Percentiles rank a stretch among this genome's conserved stretches.
phyloP scores from a whole-genome alignment of 1,140 invertebrate species.

The Pissodes strobi region DNA sequence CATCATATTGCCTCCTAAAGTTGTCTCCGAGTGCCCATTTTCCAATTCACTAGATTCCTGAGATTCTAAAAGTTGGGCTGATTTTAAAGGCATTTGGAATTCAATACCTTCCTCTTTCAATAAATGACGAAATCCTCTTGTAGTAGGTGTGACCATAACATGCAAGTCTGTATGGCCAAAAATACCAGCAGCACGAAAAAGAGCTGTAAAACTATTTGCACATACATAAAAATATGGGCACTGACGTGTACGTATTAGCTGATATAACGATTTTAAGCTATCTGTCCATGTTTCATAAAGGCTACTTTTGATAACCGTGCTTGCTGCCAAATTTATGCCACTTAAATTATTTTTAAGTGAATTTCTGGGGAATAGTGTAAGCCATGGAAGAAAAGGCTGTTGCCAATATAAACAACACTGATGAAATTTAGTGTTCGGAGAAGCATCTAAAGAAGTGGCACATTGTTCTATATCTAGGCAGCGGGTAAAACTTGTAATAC shows the following conservation, averaged over 20 bases:
- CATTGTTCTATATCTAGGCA: conserved; percentile 71
- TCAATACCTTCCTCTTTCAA: conserved; percentile 84
- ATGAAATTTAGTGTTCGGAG: conserved; percentile 81
- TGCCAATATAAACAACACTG: conserved; percentile 88
- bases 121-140: conserved; percentile 79
- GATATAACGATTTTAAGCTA: conserved; percentile 82
- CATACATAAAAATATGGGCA: conserved; percentile 96
- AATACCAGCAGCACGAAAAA: conserved; percentile 86
- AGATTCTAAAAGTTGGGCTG: conserved; percentile 38
- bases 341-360: conserved; percentile 60
- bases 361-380: conserved; percentile 79
- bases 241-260: conserved; percentile 78
- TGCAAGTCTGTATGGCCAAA: conserved; percentile 76
- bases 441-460: conserved; percentile 73
- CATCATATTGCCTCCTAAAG: too few relatives aligned
- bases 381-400: conserved; percentile 85
- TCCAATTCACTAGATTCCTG: conserved; percentile 50
- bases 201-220: conserved; percentile 83
- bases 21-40: too few relatives aligned
- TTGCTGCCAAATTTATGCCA: conserved; percentile 57
- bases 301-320: conserved; percentile 62
- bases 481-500: conserved; percentile 79
- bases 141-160: conserved; percentile 85
- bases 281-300: conserved; percentile 78
- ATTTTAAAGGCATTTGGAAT: conserved; percentile 73